Base-by-base conservation (phyloP, 2,113 vertebrate genomes). In the Pyxicephalus adspersus region DNA sequence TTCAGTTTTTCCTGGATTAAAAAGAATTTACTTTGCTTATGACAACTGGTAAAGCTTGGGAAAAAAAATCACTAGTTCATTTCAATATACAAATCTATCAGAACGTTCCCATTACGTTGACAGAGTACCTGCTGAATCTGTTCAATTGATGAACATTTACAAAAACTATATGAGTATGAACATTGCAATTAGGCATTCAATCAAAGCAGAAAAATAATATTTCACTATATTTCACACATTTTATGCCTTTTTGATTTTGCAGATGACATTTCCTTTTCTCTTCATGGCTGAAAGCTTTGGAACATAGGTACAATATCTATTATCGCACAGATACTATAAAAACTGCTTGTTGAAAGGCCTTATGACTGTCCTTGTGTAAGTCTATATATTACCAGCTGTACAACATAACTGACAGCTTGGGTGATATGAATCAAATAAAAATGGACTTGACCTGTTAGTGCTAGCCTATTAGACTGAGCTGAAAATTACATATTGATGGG, bases 401-500 rank as follows among this genome's bases (percentile, higher is more conserved):
- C 79, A 54, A 65, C 34, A 70, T 77, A 84, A 85, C 52, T 79
- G 83, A 76, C 77, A 86, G 73, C 73, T 18, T 57, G 81, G 38
- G 68, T 81, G 23, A 28, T 84, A 75, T 26, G 79, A 84, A 87
- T 85, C 58, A 86, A 83, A 85, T 29, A 68, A 13, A 81, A 65
- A 17, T 84, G 85, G 11, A 80, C 61, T 66, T 25, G 61, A 50
- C 78, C 18, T 83, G 57, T 72, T 25, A 4, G 80, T 81, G 76
- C 51, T 83, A 75, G 28, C 60, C 28, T 45, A 38, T 54, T 54
- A 85, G 38, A 65, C n/a, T n/a, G 38, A 83, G 61, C 76, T 60
- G 81, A 86, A 84, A 11, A 70, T 15, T 76, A 11, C 68, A 45
- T 64, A 85, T 70, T 51, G 74, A 84, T 86, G 64, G 86, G 88